Percentiles rank a stretch among this genome's conserved stretches.
Conservation (phyloP, 2,113 vertebrate genomes). For the Ammodytes dubius region DNA sequence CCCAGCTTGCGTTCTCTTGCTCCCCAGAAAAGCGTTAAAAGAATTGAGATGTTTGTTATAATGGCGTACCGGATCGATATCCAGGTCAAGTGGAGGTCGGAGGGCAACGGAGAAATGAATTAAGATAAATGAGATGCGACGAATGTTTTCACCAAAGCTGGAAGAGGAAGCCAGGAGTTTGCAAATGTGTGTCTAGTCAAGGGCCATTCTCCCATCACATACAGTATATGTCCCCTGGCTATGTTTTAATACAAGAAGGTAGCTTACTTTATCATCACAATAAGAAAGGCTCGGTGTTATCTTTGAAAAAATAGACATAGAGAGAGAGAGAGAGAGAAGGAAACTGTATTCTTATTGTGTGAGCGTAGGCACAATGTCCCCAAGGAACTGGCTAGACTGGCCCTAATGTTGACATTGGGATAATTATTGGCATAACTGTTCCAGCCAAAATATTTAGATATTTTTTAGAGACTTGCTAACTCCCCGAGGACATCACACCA, state of each 20-base stretch:
- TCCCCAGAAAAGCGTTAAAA: constrained; percentile 27
- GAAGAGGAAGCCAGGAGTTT: neutral
- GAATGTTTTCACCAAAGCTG: neutral
- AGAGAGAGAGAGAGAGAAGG: neutral
- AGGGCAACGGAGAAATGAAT: constrained; percentile 19
- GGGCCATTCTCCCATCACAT: neutral
- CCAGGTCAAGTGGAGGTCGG: constrained; percentile 11
- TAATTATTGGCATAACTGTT: constrained; percentile 58
- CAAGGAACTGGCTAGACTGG: constrained; percentile 25
- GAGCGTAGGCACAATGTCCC: constrained; percentile 25
- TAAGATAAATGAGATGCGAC: constrained; percentile 10
- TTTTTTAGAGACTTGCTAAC: constrained; percentile 49
- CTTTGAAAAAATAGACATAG: constrained; percentile 5
- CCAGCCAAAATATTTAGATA: constrained; percentile 64
- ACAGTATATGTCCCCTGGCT: neutral
- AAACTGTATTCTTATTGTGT: constrained; percentile 13
- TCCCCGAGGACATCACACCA: constrained; percentile 65
- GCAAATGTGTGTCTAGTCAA: constrained; percentile 44
- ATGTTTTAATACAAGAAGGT: neutral
- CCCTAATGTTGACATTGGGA: constrained; percentile 47
- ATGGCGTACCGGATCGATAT: constrained; percentile 28
- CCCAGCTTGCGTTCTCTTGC: constrained; percentile 19
- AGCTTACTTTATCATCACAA: constrained; percentile 13
- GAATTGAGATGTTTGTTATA: neutral
- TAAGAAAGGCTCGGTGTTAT: constrained; percentile 13